Base-by-base conservation (phyloP, 2,888 invertebrate species). In the Galerucella calmariensis region DNA sequence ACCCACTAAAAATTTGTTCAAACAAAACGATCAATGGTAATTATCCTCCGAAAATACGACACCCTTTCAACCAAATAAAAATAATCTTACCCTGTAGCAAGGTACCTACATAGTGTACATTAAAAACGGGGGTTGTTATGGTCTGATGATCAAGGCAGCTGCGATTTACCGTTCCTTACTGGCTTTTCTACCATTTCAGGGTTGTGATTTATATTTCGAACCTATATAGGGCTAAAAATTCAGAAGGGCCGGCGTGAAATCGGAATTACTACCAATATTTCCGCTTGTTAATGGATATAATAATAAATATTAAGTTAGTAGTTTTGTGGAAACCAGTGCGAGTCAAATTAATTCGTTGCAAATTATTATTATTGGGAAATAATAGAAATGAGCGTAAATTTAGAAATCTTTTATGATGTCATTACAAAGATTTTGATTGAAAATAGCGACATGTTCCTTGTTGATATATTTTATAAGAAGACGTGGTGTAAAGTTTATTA, bases 121-220 rank as follows among this genome's bases (percentile, higher is more conserved):
- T 75, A 74, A 67, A 67, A 72, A 69, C 75, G 77, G 83, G 86
- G 86, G 86, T 87, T 86, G 87, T 86, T 86, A 83, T 86, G 87
- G 85, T 86, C 87, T 85, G 85, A 80, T 86, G 86, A 87, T 86
- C 86, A 84, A 85, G 85, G 85, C 87, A 87, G 87, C 87, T 87
- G 87, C 85, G 81, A 78, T 75, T 77, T 74, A 70, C 73, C 77
- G 77, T 80, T 79, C 81, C 79, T 78, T 75, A 74, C 58, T 74
- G 69, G 72, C 67, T 79, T 80, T 79, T 79, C 69, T 74, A 75
- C 73, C 65, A 77, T 73, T 74, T 78, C 78, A 78, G 76, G 73
- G 84, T 83, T 80, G 83, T 86, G 86, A 86, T 86, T 86, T 85
- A 83, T 83, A 83, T 83, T 82, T 79, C 83, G 83, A 68, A 74